Base-by-base conservation (phyloP, 1,140 invertebrate genomes). In the Zaprionus inermis region DNA sequence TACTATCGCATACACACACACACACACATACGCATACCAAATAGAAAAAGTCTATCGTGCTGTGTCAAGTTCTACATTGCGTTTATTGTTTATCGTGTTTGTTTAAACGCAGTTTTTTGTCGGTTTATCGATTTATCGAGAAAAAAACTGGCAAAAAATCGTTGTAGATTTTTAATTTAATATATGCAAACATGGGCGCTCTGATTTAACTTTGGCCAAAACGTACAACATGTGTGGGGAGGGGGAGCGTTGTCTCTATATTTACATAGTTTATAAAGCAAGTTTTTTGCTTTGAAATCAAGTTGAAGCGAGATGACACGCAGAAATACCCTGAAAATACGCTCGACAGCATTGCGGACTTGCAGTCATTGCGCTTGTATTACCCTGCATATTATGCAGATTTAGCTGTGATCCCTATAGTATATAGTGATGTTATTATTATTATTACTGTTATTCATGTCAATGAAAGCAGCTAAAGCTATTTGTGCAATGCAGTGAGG, bases 401-500 rank as follows among this genome's bases (percentile, higher is more conserved):
- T 10, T 16, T 16, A 41, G n/a, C 2, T 41, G 38, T 9, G n/a
- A 16, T 44, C n/a, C 16, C 12, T 20, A 36, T 36, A 34, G 20
- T 1, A 6, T 44, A 18, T n/a, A n/a, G n/a, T n/a, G n/a, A n/a
- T n/a, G n/a, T 55, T 65, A 24, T 63, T 63, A 61, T 32, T 18
- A 12, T 36, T 57, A 30, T 14, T 44, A 18, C 46, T 65, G 34
- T 63, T 63, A 63, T 44, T 22, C 30, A 54, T 41, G 41, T 18
- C 41, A 56, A 18, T 30, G 7, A 46, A 34, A 49, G 30, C 20
- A 30, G 22, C 34, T 56, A 12, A 12, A 58, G 24, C 28, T 54
- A 54, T 79, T 78, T 77, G 36, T 14, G 9, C 11, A 10, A 55
- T 41, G 20, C 56, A 72, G 69, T 73, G 32, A 20, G 41, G 57